Base-by-base conservation (phyloP, 2,888 invertebrate genomes). In the Hypercompe scribonia region DNA sequence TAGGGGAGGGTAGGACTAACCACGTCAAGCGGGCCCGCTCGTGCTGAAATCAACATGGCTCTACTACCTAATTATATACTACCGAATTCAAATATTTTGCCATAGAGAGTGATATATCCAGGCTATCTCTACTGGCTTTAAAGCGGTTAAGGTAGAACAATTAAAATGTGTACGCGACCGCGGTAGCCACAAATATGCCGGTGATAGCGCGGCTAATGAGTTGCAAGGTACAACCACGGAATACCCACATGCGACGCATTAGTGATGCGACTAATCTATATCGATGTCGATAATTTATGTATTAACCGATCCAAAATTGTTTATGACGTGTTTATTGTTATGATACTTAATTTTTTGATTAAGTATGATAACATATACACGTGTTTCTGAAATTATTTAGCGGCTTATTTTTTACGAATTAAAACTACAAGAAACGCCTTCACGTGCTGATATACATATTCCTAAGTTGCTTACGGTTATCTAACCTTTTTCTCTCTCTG, bases 181-280 rank as follows among this genome's bases (percentile, higher is more conserved):
- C 87, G 84, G 85, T 83, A 82, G 87, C 89, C 91, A 85, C 90
- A 91, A 92, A 92, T 90, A 90, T 88, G 85, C 86, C 87, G 81
- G 84, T 85, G 88, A 89, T 90, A 89, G 88, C 82, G 65, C 85
- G 87, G 87, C 93, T 94, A 94, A 94, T 94, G 92, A 94, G 90
- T 94, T 91, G 93, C 91, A 92, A 92, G 91, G 91, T 88, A 89
- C 88, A 86, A 89, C 86, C 87, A 88, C 90, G 87, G 90, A 90
- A 92, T 90, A 93, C 90, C 92, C 91, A 86, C 92, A 92, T 88
- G 89, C 86, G 85, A 84, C 78, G 68, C 70, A 13, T 10, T 88
- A 92, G 91, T 77, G 90, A 78, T 83, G 90, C 21, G 71, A 50
- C 21, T 3, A 11, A 3, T 61, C 31, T 3, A 39, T 69, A 36